Evolutionary conservation across 2,888 invertebrate species (phyloP), one percentile per base, ranked within the genome.

Genomic region (Neoitamus cyanurus): DNA sequence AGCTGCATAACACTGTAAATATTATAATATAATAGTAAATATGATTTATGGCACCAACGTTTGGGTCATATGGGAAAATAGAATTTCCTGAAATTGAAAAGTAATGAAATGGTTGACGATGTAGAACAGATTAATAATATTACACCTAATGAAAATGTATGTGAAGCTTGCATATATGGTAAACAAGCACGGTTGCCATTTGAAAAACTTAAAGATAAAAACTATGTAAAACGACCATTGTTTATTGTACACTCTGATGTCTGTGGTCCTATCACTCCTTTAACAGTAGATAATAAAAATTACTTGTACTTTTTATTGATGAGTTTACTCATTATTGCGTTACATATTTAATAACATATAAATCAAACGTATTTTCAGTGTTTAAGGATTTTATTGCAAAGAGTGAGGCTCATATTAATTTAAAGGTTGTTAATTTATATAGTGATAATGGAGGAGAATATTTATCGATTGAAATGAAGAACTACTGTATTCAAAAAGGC

Each of bases 11-110:
- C n/a, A n/a, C n/a, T n/a, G n/a, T n/a, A n/a, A n/a, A n/a, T n/a
- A n/a, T n/a, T n/a, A n/a, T 34, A 90, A 89, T 85, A 92, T 92
- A 86, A 92, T 92, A 87, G 92, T 80, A 85, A 73, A 25, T 82
- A 36, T 82, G 84, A n/a, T n/a, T n/a, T n/a, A n/a, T n/a, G n/a
- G n/a, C n/a, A n/a, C n/a, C n/a, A n/a, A n/a, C n/a, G n/a, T 6
- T 82, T 85, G 42, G 82, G 85, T 13, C 85, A 84, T 68, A 84
- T 86, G n/a, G 78, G 83, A 7, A 84, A 80, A 86, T 13, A n/a
- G 4, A 84, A 86, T 68, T 86, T 86, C 30, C 58, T 84, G 9
- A 72, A 84, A 72, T 25, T 83, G 11, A 83, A 42, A 80, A 85
- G 37, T 25, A 83, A 83, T n/a, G 46, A 46, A n/a, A 77, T 83